phyloP scores from a whole-genome alignment of 2,797 vertebrate species.

The Acanthurus lineatus region DNA sequence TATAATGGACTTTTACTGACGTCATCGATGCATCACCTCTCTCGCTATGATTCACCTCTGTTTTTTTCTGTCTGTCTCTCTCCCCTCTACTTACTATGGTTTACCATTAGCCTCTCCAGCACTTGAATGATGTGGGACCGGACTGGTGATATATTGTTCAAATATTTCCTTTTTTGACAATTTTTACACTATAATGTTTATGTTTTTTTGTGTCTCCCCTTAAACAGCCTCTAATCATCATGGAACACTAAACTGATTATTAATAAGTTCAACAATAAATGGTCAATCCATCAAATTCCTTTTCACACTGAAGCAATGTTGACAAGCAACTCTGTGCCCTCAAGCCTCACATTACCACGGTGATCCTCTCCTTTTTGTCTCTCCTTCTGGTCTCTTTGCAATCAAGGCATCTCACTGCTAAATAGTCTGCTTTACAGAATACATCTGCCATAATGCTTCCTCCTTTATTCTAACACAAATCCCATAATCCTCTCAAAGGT shows the following conservation, averaged over 20 bases:
- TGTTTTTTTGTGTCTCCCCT: not conserved
- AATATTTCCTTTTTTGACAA: not conserved
- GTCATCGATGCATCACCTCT: constrained; percentile 27
- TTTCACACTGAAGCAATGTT: not conserved
- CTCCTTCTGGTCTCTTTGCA: constrained; percentile 37
- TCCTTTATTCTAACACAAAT: constrained; percentile 76
- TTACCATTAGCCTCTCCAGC: not conserved
- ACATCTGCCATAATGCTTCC: constrained; percentile 70
- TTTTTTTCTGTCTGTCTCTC: not conserved
- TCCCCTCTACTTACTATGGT: too few species aligned
- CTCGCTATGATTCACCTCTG: not conserved
- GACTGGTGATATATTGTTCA: not conserved
- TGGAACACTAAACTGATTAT: not conserved
- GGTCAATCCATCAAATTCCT: constrained; percentile 16
- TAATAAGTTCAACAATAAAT: constrained; percentile 16
- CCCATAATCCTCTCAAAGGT: constrained; percentile 81
- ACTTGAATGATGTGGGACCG: not conserved
- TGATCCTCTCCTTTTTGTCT: constrained; percentile 42
- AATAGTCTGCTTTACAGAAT: constrained; percentile 66
- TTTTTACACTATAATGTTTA: not conserved
- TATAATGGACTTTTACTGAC: constrained; percentile 45
- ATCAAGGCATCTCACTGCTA: constrained; percentile 47
- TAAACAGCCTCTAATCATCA: not conserved
- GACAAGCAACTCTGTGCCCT: not conserved
- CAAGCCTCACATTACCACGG: constrained; percentile 35